phyloP scores from a whole-genome alignment of 2,113 vertebrate genomes.

The Chamaea fasciata region DNA sequence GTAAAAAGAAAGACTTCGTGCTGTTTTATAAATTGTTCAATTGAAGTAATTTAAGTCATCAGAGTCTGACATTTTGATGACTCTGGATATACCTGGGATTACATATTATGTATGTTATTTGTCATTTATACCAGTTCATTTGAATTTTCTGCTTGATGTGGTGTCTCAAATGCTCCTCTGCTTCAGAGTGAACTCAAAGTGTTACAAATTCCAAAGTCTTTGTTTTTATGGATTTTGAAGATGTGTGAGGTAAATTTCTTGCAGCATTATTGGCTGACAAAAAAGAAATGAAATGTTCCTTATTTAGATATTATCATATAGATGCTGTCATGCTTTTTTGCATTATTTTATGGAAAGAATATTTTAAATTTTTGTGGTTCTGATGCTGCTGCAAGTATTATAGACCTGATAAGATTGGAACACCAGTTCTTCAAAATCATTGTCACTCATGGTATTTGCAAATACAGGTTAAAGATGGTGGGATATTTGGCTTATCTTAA shows the following conservation, averaged over 20 bases:
- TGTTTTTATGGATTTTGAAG: background rate
- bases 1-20: background rate
- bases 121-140: background rate
- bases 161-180: background rate
- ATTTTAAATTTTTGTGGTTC: background rate
- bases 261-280: background rate
- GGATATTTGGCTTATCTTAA: background rate
- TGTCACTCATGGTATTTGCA: background rate
- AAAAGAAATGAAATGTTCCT: background rate
- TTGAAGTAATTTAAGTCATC: background rate
- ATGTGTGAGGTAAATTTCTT: background rate
- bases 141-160: background rate
- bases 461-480: background rate
- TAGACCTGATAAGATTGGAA: background rate
- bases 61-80: background rate
- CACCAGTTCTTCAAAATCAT: background rate
- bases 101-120: background rate
- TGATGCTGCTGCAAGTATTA: background rate
- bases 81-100: background rate
- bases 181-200: background rate
- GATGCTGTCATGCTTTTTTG: background rate
- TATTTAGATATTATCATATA: background rate
- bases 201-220: background rate
- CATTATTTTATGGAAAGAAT: background rate
- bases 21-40: background rate